These are phyloP conservation scores for Noctuana brunneofusca DNA, from an alignment of 2,888 invertebrate genomes.

Conservation along the genomic window DNA sequence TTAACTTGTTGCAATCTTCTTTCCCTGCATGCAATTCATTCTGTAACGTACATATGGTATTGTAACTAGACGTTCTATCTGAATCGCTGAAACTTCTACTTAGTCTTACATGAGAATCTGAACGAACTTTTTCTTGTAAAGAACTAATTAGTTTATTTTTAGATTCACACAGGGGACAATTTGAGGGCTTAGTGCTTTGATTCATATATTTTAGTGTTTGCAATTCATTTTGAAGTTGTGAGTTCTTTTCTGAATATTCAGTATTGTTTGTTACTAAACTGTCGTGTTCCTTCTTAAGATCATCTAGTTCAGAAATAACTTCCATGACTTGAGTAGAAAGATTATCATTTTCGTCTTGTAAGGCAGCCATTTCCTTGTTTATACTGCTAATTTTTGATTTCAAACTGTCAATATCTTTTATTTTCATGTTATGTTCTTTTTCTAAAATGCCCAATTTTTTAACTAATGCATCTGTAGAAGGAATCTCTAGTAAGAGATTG, in stretches of 20 bases:
- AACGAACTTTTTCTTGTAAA: conserved; percentile 43
- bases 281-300: conserved; percentile 66
- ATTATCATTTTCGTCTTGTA: conserved; percentile 79
- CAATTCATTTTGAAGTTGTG: conserved; percentile 45
- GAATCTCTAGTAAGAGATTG: conserved; percentile 55
- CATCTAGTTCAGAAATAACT: conserved; percentile 79
- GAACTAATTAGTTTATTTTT: conserved; percentile 51
- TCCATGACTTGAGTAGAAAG: conserved; percentile 84
- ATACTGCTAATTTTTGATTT: conserved; percentile 48
- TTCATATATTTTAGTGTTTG: conserved; percentile 37
- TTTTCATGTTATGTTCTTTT: conserved; percentile 53
- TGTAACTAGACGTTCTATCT: conserved; percentile 62
- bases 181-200: conserved; percentile 21
- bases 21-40: conserved; percentile 68
- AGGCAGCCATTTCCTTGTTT: conserved; percentile 52
- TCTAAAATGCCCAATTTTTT: conserved; percentile 56
- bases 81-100: conserved; percentile 69
- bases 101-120: conserved; percentile 51
- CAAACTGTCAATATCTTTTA: conserved; percentile 52
- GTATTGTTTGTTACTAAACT: conserved; percentile 49
- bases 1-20: conserved; percentile 71
- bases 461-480: conserved; percentile 54
- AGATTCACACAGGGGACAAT: conserved; percentile 50
- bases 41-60: conserved; percentile 71
- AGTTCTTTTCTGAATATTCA: conserved; percentile 49